Evolutionary conservation across 2,888 invertebrate genomes (phyloP).

Genomic region (Villa cingulata): DNA sequence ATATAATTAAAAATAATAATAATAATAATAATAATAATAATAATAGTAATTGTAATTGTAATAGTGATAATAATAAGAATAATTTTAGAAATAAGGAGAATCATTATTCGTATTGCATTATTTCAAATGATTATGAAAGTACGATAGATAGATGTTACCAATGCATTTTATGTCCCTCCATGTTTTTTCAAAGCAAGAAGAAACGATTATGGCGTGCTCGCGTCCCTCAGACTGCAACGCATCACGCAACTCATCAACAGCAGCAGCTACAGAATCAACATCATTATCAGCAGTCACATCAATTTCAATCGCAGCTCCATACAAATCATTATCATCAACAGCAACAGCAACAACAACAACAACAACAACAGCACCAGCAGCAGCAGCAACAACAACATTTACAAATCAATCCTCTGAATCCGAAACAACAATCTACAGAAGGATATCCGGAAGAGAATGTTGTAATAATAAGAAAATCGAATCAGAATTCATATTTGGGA

Average conservation of each 20-base stretch:
- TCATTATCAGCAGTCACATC: conserved; percentile 14
- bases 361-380: not conserved
- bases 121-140: conserved; percentile 34
- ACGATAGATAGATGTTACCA: conserved; percentile 38
- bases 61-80: conserved; percentile 3
- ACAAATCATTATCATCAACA: conserved; percentile 28
- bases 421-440: no score
- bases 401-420: no score
- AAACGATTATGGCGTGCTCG: conserved; percentile 36
- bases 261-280: conserved; percentile 23
- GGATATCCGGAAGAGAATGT: no score
- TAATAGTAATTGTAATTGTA: conserved; percentile 3
- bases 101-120: conserved; percentile 20
- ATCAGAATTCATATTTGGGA: no score
- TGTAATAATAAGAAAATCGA: no score
- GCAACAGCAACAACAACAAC: conserved; percentile 14
- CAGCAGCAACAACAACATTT: not conserved
- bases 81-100: not conserved
- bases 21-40: conserved; percentile 3
- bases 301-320: no score
- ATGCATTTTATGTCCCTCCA: conserved; percentile 37
- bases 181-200: conserved; percentile 32
- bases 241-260: not conserved
- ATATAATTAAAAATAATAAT: not conserved
- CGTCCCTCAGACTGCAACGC: conserved; percentile 22